phyloP scores from a whole-genome alignment of 2,888 invertebrate species.

The Argyresthia goedartella region DNA sequence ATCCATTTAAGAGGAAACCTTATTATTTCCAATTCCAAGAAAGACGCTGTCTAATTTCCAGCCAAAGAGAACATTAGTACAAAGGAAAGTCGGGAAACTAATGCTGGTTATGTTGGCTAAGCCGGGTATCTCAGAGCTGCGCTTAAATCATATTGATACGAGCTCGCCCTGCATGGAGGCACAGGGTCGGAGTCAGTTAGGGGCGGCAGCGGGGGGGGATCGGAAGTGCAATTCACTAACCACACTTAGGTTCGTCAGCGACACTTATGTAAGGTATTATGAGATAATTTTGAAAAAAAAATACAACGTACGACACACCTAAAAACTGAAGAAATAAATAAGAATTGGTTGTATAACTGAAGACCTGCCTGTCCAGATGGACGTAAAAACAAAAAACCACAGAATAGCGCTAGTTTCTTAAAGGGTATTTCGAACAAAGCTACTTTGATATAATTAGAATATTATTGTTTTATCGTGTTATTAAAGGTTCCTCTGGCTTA shows the following conservation, averaged over 20 bases:
- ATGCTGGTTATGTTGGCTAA: constrained; percentile 29
- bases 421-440: too few species aligned
- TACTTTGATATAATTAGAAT: too few species aligned
- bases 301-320: too few species aligned
- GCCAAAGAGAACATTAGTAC: background rate
- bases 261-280: background rate
- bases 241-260: background rate
- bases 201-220: background rate
- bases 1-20: background rate
- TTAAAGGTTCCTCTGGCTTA: too few species aligned
- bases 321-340: too few species aligned
- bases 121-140: constrained; percentile 19
- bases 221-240: background rate
- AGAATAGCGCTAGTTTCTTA: too few species aligned
- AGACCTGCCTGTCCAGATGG: background rate
- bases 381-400: too few species aligned
- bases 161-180: constrained; percentile 10
- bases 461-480: too few species aligned
- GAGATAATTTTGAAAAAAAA: background rate
- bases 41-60: background rate
- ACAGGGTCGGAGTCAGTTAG: background rate
- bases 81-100: constrained; percentile 12
- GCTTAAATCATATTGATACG: constrained; percentile 45
- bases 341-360: background rate
- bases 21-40: background rate